Conservation (phyloP, 2,113 vertebrate genomes). For the Cebidichthys violaceus region DNA sequence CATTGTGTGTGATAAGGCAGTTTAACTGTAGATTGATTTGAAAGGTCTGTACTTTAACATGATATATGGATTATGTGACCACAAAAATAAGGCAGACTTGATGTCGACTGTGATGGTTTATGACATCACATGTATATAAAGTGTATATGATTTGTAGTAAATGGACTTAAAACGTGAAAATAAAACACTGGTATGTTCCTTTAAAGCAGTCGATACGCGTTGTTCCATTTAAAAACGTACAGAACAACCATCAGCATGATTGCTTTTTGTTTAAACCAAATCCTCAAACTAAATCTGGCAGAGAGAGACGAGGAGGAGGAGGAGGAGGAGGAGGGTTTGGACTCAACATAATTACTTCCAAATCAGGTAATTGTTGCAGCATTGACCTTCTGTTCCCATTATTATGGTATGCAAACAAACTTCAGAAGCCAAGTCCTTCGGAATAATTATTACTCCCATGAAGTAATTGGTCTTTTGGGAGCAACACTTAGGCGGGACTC, state of each 20-base stretch:
- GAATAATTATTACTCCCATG: constrained; percentile 39
- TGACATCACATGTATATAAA: neutral
- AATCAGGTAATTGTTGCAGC: constrained; percentile 63
- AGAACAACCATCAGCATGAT: constrained; percentile 27
- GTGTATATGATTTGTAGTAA: neutral
- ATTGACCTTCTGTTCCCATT: constrained; percentile 68
- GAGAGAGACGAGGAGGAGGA: neutral
- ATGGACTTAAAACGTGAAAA: neutral
- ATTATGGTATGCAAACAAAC: constrained; percentile 68
- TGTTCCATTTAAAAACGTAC: constrained; percentile 18
- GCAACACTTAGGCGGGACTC: neutral
- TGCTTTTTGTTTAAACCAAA: constrained; percentile 15
- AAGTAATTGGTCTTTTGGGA: constrained; percentile 23
- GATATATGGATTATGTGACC: neutral
- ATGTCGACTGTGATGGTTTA: neutral
- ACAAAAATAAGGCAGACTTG: neutral
- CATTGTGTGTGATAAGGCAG: neutral
- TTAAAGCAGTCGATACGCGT: neutral
- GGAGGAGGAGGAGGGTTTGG: constrained; percentile 4
- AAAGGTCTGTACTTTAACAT: no score
- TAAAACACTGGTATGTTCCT: neutral
- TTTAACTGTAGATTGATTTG: neutral
- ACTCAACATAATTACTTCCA: constrained; percentile 57
- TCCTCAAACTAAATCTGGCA: constrained; percentile 38
- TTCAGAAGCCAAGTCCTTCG: constrained; percentile 41